These are phyloP conservation scores for Drosophila ochracea DNA, from an alignment of 2,888 invertebrate species.

Conservation along the genomic window DNA sequence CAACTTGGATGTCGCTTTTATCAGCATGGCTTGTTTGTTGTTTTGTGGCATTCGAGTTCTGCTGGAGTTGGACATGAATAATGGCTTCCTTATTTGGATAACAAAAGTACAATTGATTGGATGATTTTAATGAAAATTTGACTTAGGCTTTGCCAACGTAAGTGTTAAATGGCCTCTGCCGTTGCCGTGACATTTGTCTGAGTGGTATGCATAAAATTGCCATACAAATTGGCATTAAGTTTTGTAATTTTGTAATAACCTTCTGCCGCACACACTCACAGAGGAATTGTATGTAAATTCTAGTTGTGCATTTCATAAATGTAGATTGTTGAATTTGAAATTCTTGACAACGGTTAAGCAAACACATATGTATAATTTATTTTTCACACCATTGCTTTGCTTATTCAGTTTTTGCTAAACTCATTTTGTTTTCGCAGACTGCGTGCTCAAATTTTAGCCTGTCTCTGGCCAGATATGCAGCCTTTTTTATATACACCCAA, in stretches of 20 bases:
- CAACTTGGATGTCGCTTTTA: constrained; percentile 13
- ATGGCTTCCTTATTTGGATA: constrained; percentile 33
- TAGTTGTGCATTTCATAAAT: constrained; percentile 21
- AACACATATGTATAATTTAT: constrained; percentile 30
- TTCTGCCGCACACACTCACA: neutral
- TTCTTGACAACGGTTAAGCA: constrained; percentile 5
- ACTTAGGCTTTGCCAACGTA: constrained; percentile 1
- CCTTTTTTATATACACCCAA: constrained; percentile 8
- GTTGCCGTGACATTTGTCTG: constrained; percentile 3
- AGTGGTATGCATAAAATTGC: constrained; percentile 19
- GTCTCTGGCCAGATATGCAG: constrained; percentile 8
- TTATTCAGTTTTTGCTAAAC: constrained; percentile 41
- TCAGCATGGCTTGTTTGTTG: neutral
- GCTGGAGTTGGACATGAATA: constrained; percentile 21
- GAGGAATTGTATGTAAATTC: neutral
- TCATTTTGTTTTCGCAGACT: constrained; percentile 34
- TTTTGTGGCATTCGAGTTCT: constrained; percentile 13
- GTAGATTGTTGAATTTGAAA: constrained; percentile 31
- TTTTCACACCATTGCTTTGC: constrained; percentile 29
- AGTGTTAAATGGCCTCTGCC: constrained; percentile 35
- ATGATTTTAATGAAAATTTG: constrained; percentile 32
- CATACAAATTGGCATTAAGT: constrained; percentile 31
- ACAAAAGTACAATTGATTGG: constrained; percentile 30
- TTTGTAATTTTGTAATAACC: constrained; percentile 16
- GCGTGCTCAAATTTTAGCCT: constrained; percentile 15